Evolutionary conservation across 1,140 invertebrate species (phyloP).

Genomic region (Chironomus striatipennis): DNA sequence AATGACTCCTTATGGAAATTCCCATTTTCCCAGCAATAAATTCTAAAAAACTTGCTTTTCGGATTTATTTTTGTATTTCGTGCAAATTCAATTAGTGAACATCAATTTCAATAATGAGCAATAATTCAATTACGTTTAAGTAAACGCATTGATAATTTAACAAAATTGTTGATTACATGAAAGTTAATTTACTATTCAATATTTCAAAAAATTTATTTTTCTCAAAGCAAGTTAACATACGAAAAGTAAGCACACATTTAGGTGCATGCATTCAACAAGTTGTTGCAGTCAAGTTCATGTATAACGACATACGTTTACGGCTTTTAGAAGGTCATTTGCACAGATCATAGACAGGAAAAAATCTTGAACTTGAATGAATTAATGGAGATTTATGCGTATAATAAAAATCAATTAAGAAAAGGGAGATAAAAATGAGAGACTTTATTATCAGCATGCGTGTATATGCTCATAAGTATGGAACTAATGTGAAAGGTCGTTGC

Average conservation of each 20-base stretch:
- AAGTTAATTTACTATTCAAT: no score
- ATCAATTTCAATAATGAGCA: no score
- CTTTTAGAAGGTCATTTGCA: background rate
- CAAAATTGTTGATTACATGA: no score
- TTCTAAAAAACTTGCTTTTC: no score
- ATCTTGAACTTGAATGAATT: background rate
- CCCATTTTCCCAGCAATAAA: no score
- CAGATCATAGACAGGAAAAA: background rate
- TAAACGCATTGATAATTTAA: no score
- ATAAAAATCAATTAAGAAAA: background rate
- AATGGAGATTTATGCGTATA: no score
- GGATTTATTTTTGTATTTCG: no score
- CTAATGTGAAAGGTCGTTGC: background rate
- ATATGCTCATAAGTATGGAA: background rate
- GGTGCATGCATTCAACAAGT: slow-evolving; percentile 5
- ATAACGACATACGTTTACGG: background rate
- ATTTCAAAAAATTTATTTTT: no score
- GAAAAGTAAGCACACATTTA: background rate
- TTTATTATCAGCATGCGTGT: background rate
- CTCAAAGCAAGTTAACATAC: background rate
- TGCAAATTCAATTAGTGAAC: no score
- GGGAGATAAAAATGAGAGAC: background rate
- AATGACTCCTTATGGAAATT: no score
- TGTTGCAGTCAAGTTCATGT: slow-evolving; percentile 12
- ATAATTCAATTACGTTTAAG: no score